These are phyloP conservation scores for Rallus limicola DNA, from an alignment of 2,113 vertebrate species.

Conservation along the genomic window DNA sequence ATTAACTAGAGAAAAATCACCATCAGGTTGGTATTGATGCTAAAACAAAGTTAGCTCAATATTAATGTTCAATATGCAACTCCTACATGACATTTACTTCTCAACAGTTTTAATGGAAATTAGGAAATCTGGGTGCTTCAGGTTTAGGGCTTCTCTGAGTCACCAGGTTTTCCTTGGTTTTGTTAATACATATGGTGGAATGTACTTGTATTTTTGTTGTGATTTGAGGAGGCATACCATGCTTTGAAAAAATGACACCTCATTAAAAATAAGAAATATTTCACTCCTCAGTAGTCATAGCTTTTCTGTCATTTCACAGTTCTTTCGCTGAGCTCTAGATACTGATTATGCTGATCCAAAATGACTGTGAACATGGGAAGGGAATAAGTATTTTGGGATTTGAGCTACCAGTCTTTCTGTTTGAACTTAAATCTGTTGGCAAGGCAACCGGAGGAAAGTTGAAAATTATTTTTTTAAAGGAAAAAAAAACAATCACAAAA, in stretches of 20 bases:
- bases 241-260: not conserved
- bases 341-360: not conserved
- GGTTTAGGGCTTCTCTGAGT: not conserved
- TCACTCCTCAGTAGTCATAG: not conserved
- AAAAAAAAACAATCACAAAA: not conserved
- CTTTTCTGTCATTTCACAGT: not conserved
- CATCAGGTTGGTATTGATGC: not conserved
- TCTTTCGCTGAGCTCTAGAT: not conserved
- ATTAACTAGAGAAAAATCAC: not conserved
- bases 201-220: not conserved
- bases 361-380: not conserved
- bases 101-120: not conserved
- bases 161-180: not conserved
- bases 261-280: conserved; percentile 23
- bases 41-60: not conserved
- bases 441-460: not conserved
- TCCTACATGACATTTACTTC: not conserved
- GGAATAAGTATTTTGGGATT: not conserved
- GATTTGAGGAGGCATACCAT: not conserved
- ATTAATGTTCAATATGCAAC: not conserved
- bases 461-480: not conserved
- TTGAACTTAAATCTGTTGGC: not conserved
- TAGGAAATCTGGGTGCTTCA: not conserved
- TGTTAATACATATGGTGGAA: not conserved
- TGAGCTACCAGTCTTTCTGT: not conserved